Base-by-base conservation (phyloP, 2,888 invertebrate species). In the Helobdella robusta region DNA sequence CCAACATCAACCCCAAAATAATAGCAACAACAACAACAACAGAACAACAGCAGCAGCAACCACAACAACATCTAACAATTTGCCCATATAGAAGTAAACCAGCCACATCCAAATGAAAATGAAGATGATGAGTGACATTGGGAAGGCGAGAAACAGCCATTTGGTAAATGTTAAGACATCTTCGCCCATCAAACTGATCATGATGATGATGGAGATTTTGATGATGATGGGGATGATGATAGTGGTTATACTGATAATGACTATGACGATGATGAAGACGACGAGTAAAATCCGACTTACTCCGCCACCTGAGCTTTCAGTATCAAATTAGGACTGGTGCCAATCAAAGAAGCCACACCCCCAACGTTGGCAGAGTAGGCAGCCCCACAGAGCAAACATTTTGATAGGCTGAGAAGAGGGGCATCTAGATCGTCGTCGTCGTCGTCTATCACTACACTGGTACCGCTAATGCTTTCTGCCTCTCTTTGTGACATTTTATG, bases 81-180 rank as follows among this genome's bases (percentile, higher is more conserved):
- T 36, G 1, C 76, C 75, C 62, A 75, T 67, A 67, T 73, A 75
- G 20, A 72, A 59, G 18, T 73, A 44, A 52, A 70, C 69, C 11
- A 77, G 70, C 75, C 75, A 75, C 15, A 74, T 25, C 79, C 79
- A 79, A 6, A 73, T 70, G 36, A 75, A 66, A 3, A 78, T 4
- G 34, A 78, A 70, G 6, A 72, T 70, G 18, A 77, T 34, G 67
- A 91, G 75, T 87, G 91, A 89, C 1, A 86, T 84, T 0, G 91
- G 91, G 0, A 89, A 85, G 72, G 88, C 87, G 79, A 89, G 89
- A 71, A 87, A 83, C 86, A 91, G 88, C 86, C 91, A 91, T 72
- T 70, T 70, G 46, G 68, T 69, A 66, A 72, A 74, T 58, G 66
- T 70, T 36, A 74, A 64, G 40, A 44, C 46, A n/a, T 61, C 61